Percentiles rank a stretch among this genome's conserved stretches.
These are phyloP conservation scores for Plebejus anna DNA, from an alignment of 2,888 invertebrate species.

Conservation along the genomic window DNA sequence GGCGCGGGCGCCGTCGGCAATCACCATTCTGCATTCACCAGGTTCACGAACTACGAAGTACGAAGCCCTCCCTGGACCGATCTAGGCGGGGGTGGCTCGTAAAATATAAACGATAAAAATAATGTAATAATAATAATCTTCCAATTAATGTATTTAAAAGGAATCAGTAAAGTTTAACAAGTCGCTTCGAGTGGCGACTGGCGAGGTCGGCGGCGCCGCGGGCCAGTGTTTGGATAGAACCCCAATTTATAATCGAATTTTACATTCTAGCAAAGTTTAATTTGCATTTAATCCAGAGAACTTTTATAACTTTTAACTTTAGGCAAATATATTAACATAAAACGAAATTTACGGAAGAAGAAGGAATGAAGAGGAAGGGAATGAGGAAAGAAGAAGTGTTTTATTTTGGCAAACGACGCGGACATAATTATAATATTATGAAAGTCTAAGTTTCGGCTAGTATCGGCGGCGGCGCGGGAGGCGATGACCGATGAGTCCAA, in stretches of 20 bases:
- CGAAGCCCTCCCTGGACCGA: neutral
- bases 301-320: neutral
- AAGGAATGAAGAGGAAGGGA: too few relatives aligned
- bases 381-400: too few relatives aligned
- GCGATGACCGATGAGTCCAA: neutral
- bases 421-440: neutral
- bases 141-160: neutral
- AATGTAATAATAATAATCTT: neutral
- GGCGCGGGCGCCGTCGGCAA: too few relatives aligned
- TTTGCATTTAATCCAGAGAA: neutral
- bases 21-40: too few relatives aligned
- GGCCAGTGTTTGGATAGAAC: neutral
- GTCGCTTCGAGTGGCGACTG: neutral
- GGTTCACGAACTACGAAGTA: neutral
- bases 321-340: neutral
- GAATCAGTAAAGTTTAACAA: neutral
- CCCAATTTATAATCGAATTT: neutral
- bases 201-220: neutral
- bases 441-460: neutral
- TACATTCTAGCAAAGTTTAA: neutral
- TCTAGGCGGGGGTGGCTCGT: neutral
- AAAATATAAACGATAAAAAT: neutral
- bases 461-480: neutral
- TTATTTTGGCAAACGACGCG: neutral
- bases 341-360: neutral